Evolutionary conservation across 2,888 invertebrate species (phyloP), one percentile per base, ranked within the genome.

Genomic region (Chrysolina oricalcia): DNA sequence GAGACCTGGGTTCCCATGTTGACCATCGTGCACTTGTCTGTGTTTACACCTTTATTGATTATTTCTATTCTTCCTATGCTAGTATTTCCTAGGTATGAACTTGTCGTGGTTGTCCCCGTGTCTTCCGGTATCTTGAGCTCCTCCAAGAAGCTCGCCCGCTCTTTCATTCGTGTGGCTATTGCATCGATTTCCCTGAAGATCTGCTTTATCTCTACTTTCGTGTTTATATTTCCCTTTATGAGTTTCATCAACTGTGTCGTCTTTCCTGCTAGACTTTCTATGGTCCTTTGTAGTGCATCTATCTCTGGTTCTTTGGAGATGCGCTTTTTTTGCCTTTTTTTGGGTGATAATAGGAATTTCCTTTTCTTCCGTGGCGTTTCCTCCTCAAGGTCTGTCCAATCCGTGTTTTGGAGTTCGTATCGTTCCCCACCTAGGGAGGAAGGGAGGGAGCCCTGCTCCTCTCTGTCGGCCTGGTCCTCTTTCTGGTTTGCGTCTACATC

Each of bases 131-230:
- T n/a, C n/a, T n/a, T n/a, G n/a, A n/a, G n/a, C 17, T 43, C 15
- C 43, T 43, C 43, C 15, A 43, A 15, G 5, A 43, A 9, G 8
- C 13, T 43, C 13, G 43, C 5, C 13, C 15, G 8, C 15, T 43
- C 15, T 15, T 15, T 43, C 43, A 43, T 0, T 15, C 13, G 43
- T 15, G 8, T 43, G 43, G 15, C 43, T 13, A 15, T 15, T 15
- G 13, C 0, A 17, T 41, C 62, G 0, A 62, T 21, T 62, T 62
- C 62, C 35, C n/a, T 62, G 2, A 41, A 63, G 3, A 63, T 63
- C 17, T 63, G 13, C 9, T 65, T 65, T 17, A 65, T 65, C 8
- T 65, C 65, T 13, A 65, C 65, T 40, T 65, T 65, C 19, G 65
- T 65, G 9, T 65, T 65, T 0, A 21, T 10, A 43, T 65, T 65